Percentiles rank a stretch among this genome's conserved stretches.
Evolutionary conservation across 2,888 invertebrate genomes (phyloP).

Genomic region (Rhopalosiphum nymphaeae): DNA sequence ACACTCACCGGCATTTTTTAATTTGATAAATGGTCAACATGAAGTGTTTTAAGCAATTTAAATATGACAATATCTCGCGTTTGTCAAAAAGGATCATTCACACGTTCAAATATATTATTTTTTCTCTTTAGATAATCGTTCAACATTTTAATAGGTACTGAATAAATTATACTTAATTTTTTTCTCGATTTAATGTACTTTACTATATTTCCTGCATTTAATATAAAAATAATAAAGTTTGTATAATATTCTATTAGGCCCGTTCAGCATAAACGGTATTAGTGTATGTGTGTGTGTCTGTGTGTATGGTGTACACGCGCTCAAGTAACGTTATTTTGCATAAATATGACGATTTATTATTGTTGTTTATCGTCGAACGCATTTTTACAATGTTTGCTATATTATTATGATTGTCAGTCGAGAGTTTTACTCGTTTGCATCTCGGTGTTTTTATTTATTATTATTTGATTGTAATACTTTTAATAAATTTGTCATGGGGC

Average conservation of each 20-base stretch:
- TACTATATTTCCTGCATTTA: background rate
- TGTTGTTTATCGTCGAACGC: background rate
- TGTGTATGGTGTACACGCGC: background rate
- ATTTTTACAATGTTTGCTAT: background rate
- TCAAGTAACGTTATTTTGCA: background rate
- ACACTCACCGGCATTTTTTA: background rate
- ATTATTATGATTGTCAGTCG: background rate
- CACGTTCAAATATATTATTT: background rate
- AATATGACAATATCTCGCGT: background rate
- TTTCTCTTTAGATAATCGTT: background rate
- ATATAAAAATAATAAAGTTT: background rate
- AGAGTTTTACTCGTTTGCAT: background rate
- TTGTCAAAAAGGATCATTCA: background rate
- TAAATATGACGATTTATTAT: constrained; percentile 14
- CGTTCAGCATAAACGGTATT: background rate
- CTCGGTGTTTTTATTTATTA: background rate
- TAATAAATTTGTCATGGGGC: background rate
- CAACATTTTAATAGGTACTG: background rate
- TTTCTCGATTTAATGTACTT: background rate
- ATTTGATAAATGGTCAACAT: background rate
- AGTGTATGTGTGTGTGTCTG: background rate
- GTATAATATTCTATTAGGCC: background rate
- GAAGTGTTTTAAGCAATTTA: background rate
- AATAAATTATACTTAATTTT: background rate
- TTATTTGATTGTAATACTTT: background rate